Evolutionary conservation across 2,888 invertebrate genomes (phyloP).

Genomic region (Leptinotarsa juncta): DNA sequence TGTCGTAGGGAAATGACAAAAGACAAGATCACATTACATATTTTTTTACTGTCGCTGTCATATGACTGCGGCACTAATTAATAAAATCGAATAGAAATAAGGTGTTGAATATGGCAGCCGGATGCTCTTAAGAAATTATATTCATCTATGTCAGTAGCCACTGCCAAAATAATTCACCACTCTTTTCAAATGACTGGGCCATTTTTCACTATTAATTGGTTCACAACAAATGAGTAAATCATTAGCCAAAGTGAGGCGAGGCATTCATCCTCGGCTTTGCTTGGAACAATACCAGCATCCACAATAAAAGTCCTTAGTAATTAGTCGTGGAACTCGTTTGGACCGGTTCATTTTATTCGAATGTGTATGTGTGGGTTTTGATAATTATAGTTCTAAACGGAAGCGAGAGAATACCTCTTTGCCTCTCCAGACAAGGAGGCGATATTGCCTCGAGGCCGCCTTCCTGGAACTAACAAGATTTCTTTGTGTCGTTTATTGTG

Average conservation of each 20-base stretch:
- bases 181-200: conserved; percentile 27
- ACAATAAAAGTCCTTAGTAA: conserved; percentile 47
- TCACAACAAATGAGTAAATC: conserved; percentile 37
- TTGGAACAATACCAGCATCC: conserved; percentile 42
- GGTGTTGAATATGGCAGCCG: neutral
- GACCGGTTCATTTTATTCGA: conserved; percentile 45
- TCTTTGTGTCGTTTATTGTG: conserved; percentile 61
- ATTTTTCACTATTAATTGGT: conserved; percentile 39
- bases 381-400: conserved; percentile 64
- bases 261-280: conserved; percentile 28
- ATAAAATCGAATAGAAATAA: neutral
- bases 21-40: neutral
- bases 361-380: conserved; percentile 59
- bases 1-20: neutral
- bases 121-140: neutral
- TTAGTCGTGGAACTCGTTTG: conserved; percentile 51
- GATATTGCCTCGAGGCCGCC: conserved; percentile 53
- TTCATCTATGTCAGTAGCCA: neutral
- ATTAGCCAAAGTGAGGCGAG: conserved; percentile 26
- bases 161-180: neutral
- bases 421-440: conserved; percentile 32
- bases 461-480: conserved; percentile 63
- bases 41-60: neutral
- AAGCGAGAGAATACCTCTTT: conserved; percentile 51
- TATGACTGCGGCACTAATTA: neutral